Percentiles rank a stretch among this genome's conserved stretches.
These are phyloP conservation scores for Nemapogon koenigi DNA, from an alignment of 2,888 invertebrate genomes.

Conservation along the genomic window DNA sequence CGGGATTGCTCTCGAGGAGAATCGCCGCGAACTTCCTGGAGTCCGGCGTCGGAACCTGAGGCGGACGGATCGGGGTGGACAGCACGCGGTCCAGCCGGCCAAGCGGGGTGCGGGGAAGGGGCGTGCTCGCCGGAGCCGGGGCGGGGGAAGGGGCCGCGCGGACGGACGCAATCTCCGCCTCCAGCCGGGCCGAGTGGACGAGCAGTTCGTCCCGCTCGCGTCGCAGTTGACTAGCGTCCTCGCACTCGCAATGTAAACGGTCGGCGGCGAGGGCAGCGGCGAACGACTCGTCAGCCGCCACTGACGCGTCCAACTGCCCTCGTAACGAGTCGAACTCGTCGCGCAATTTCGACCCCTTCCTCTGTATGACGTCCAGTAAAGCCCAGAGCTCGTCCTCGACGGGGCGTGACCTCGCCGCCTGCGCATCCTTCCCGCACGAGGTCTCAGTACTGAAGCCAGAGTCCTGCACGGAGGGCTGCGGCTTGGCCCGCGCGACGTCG, in stretches of 20 bases:
- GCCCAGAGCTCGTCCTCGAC: slow-evolving; percentile 85
- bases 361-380: slow-evolving; percentile 84
- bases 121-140: slow-evolving; percentile 25
- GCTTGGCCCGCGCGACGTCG: slow-evolving; percentile 62
- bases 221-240: slow-evolving; percentile 67
- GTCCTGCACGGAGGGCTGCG: slow-evolving; percentile 75
- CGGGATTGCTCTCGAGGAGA: slow-evolving; percentile 79
- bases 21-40: slow-evolving; percentile 82
- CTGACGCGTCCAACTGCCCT: slow-evolving; percentile 52
- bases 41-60: slow-evolving; percentile 71
- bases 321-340: slow-evolving; percentile 75
- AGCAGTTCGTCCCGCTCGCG: slow-evolving; percentile 78
- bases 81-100: slow-evolving; percentile 75
- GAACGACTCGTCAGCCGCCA: slow-evolving; percentile 71
- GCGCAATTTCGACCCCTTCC: slow-evolving; percentile 69
- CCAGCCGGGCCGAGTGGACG: slow-evolving; percentile 77
- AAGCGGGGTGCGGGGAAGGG: slow-evolving; percentile 61
- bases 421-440: slow-evolving; percentile 78
- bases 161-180: slow-evolving; percentile 74
- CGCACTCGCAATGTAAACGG: slow-evolving; percentile 29
- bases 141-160: slow-evolving; percentile 37
- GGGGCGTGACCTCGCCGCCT: slow-evolving; percentile 63
- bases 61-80: slow-evolving; percentile 67
- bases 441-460: slow-evolving; percentile 92
- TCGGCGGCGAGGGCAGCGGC: slow-evolving; percentile 47